Base-by-base conservation (phyloP, 2,888 invertebrate genomes). In the Orchesellides sinensis region DNA sequence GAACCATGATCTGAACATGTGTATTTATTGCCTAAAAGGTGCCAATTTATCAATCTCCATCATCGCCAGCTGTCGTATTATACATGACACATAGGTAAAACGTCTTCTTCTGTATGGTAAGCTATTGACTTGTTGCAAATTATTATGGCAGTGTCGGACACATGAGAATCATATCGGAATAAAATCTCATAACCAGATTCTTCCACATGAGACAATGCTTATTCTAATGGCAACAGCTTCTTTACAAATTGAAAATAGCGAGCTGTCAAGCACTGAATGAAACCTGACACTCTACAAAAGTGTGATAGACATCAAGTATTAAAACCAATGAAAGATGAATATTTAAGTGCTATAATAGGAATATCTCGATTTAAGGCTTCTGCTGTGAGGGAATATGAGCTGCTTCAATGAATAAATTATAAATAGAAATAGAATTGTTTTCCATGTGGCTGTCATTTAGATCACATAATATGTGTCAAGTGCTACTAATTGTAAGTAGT, bases 351-450 rank as follows among this genome's bases (percentile, higher is more conserved):
- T 56, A n/a, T 65, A 75, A 78, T 70, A 70, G 78, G 78, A 78
- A 78, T 54, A 68, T 80, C 79, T 79, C 70, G 70, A 80, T 72
- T 78, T 69, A 65, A 69, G 77, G 32, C 56, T 63, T 68, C 77
- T 54, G 70, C 78, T 70, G 78, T 40, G 61, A 49, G 23, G 25
- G 23, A 8, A n/a, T 12, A 56, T 21, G 19, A 49, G 12, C 2
- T 17, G 49, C 19, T 21, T 49, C 17, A 49, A 49, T 49, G 49
- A 19, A 17, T 19, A 49, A 2, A 19, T 1, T 19, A 56, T 56
- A 25, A 56, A 56, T 49, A 49, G 49, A 17, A 47, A 25, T 23
- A 12, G 74, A 65, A 74, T 65, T 52, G 74, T 74, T 65, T 63
- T 74, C 73, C 74, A 65, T 74, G 35, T 32, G 19, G 65, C 63